Evolutionary conservation across 2,113 vertebrate species (phyloP), one percentile per base, ranked within the genome.

Genomic region (Bambusicola thoracicus): DNA sequence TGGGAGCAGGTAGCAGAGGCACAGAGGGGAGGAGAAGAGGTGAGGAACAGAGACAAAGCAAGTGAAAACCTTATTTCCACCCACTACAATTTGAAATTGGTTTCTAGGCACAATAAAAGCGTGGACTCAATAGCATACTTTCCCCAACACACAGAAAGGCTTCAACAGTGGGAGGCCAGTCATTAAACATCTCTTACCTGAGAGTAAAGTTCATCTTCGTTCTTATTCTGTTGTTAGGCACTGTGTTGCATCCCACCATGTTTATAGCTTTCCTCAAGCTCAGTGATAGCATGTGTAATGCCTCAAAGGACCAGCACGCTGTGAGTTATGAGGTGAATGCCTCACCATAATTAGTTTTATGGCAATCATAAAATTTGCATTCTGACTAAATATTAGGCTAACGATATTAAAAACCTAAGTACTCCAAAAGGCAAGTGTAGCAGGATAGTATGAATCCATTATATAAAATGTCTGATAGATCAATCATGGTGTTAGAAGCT

Each of bases 381-480:
- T 85, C 67, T 89, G 56, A 69, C 62, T 85, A 91, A 93, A 93
- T 68, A 85, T 81, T 88, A 85, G 43, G 67, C 69, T 94, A 81
- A 85, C 82, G 10, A 75, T 80, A 69, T 55, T 59, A 89, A 87
- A 87, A 94, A 65, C 13, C 25, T 72, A 90, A 84, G 65, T 81
- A 41, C 25, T 95, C 53, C 44, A 63, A 70, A 80, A 76, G 56
- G 40, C 32, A 92, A 91, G 75, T 7, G 43, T 40, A 89, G 32
- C 19, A 75, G 76, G 32, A 30, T 53, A 68, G 7, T 70, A 85
- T 58, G 83, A 85, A 68, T 78, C 7, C 30, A 70, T 29, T 73
- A n/a, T 20, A 29, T 44, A 86, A 89, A 78, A 51, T 17, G 25
- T 40, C 34, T 68, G 15, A 22, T 72, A 46, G 18, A 21, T 68